These are phyloP conservation scores for Hydrolagus affinis DNA, from an alignment of 2,113 vertebrate genomes.

Conservation along the genomic window DNA sequence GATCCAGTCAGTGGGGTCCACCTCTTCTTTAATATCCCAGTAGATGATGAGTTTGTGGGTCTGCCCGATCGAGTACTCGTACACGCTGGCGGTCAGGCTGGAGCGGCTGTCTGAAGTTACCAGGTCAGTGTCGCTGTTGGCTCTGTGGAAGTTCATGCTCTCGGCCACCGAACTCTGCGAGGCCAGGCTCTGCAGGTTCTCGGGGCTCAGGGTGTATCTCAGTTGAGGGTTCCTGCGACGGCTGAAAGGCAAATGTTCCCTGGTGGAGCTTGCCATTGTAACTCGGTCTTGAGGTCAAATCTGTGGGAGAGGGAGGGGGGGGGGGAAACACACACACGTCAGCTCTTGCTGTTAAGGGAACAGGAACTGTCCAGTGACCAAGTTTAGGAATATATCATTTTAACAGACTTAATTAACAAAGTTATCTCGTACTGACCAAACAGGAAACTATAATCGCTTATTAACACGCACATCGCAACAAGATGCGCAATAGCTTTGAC, in stretches of 20 bases:
- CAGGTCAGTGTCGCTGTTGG: conserved; percentile 93
- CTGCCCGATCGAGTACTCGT: conserved; percentile 80
- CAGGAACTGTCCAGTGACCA: neutral
- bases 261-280: conserved; percentile 68
- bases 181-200: conserved; percentile 82
- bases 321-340: neutral
- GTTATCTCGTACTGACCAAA: neutral
- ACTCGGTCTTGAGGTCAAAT: neutral
- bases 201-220: conserved; percentile 85
- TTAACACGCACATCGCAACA: neutral
- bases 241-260: conserved; percentile 78
- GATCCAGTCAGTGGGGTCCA: conserved; percentile 96
- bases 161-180: conserved; percentile 61
- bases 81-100: conserved; percentile 84
- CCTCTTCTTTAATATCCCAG: conserved; percentile 98
- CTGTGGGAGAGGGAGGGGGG: neutral
- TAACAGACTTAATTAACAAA: neutral
- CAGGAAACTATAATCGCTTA: neutral
- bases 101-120: conserved; percentile 91
- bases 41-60: conserved; percentile 91
- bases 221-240: conserved; percentile 82
- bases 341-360: neutral
- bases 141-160: conserved; percentile 73
- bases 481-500: neutral
- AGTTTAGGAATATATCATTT: neutral